Evolutionary conservation across 23 tunicate genomes (phyloP).

Genomic region (Ascidia mentula): DNA sequence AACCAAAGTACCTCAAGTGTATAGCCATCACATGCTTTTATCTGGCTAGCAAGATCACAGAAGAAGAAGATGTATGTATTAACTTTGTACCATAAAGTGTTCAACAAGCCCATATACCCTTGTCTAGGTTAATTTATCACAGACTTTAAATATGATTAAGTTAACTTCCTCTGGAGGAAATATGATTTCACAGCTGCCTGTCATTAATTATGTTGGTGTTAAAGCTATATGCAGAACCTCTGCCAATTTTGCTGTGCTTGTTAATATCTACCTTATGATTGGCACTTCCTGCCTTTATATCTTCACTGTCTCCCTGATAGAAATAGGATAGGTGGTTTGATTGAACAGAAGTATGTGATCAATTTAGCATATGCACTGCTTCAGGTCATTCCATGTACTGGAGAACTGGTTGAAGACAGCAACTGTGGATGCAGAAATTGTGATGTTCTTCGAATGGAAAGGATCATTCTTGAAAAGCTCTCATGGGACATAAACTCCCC

Average conservation of each 20-base stretch:
- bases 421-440: conserved; percentile 61
- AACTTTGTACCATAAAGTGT: background rate
- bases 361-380: background rate
- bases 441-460: conserved; percentile 85
- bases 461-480: conserved; percentile 76
- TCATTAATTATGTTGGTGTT: background rate
- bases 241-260: too few species aligned
- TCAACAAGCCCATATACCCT: background rate
- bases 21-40: conserved; percentile 85
- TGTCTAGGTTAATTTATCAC: background rate
- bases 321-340: background rate
- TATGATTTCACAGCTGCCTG: background rate
- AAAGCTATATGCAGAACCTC: background rate
- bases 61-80: conserved; percentile 87
- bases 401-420: conserved; percentile 69
- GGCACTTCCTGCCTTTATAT: background rate
- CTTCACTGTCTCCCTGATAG: too few species aligned
- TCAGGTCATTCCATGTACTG: conserved; percentile 76
- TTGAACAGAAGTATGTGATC: background rate
- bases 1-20: conserved; percentile 86
- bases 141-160: background rate
- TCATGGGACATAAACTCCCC: conserved; percentile 68
- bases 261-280: background rate
- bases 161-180: background rate
- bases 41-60: conserved; percentile 76